These are phyloP conservation scores for Eristalinus aeneus DNA, from an alignment of 2,888 invertebrate species.

Conservation along the genomic window DNA sequence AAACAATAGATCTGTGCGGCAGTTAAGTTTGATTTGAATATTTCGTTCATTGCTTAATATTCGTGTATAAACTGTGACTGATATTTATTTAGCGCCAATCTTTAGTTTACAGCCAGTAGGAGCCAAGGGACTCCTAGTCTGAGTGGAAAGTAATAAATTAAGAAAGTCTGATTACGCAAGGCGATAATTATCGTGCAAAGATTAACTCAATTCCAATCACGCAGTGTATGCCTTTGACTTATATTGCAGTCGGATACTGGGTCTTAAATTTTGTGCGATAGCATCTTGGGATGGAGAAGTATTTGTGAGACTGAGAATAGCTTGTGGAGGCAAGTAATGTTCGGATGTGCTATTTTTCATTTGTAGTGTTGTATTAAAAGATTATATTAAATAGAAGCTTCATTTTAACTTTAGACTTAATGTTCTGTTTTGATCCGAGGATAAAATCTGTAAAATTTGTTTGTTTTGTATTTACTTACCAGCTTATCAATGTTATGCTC, in stretches of 20 bases:
- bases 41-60: background rate
- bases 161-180: background rate
- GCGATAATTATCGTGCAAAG: background rate
- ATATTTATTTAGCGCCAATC: background rate
- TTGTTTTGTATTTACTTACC: too few relatives aligned
- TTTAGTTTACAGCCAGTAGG: background rate
- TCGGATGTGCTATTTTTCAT: too few relatives aligned
- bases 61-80: background rate
- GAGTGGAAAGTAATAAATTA: background rate
- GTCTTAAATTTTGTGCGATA: background rate
- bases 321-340: too few relatives aligned
- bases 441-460: too few relatives aligned
- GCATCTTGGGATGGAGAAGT: background rate
- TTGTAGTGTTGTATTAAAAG: too few relatives aligned
- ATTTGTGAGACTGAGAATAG: too few relatives aligned
- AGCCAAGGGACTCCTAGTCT: background rate
- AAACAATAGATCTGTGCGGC: background rate
- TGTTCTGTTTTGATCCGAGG: too few relatives aligned
- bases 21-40: background rate
- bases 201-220: background rate
- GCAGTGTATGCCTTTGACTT: background rate
- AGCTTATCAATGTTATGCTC: too few relatives aligned
- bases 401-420: too few relatives aligned
- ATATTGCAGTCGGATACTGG: background rate
- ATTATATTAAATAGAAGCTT: too few relatives aligned